Conservation (phyloP, 2,113 vertebrate species). For the Rhinichthys klamathensis region DNA sequence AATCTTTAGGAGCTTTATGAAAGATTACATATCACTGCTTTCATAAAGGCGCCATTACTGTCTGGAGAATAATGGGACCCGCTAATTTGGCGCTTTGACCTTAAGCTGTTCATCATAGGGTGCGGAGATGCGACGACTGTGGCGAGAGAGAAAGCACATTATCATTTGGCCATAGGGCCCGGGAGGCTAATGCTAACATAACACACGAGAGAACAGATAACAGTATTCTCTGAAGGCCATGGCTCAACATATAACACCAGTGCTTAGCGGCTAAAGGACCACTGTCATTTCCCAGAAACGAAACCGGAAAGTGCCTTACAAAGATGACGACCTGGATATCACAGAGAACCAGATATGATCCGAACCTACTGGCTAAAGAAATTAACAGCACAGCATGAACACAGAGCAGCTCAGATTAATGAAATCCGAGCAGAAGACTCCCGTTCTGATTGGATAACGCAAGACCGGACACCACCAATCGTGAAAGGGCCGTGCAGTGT, state of each 20-base stretch:
- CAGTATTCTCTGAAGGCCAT: conserved; percentile 9
- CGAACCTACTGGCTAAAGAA: not conserved
- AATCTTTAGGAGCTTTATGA: conserved; percentile 27
- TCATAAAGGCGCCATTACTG: conserved; percentile 42
- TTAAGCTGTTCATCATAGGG: conserved; percentile 34
- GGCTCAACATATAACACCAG: not conserved
- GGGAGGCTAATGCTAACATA: conserved; percentile 20
- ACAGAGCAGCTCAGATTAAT: not conserved
- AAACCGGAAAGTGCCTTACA: not conserved
- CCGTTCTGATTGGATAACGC: not conserved
- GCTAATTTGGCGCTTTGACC: conserved; percentile 32
- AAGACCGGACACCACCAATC: not conserved
- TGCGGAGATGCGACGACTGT: not conserved
- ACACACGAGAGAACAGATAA: conserved; percentile 19
- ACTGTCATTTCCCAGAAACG: not conserved
- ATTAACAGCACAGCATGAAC: not conserved
- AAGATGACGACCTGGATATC: not conserved
- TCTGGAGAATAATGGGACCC: conserved; percentile 16
- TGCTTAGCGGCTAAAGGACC: not conserved
- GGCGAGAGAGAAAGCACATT: conserved; percentile 1
- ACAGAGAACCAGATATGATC: not conserved
- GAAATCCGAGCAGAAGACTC: not conserved
- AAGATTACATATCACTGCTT: conserved; percentile 3
- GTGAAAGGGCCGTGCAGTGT: not conserved
- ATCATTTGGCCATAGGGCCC: conserved; percentile 34